These are phyloP conservation scores for Palythoa grandis DNA, from an alignment of 92 coral and sea anemone species.

Conservation along the genomic window DNA sequence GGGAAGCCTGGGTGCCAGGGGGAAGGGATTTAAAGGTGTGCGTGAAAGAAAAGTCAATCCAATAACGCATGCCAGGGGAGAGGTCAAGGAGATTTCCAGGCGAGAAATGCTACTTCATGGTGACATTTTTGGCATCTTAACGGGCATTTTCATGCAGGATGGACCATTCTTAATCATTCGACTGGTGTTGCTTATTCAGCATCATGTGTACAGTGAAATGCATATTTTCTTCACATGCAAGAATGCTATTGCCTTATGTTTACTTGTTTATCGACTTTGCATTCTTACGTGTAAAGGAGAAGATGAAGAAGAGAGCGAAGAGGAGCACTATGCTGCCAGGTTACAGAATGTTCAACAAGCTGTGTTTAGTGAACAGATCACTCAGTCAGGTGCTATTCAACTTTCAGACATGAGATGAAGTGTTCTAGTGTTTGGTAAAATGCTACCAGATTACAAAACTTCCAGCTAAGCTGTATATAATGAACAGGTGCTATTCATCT, in stretches of 20 bases:
- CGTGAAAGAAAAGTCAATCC: conserved; percentile 84
- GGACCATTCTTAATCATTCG: conserved; percentile 95
- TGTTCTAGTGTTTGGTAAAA: background rate
- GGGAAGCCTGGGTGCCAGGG: conserved; percentile 75
- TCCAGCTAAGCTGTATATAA: conserved; percentile 90
- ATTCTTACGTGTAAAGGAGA: conserved; percentile 95
- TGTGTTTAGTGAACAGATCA: conserved; percentile 81
- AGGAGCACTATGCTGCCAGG: conserved; percentile 74
- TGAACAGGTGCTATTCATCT: conserved; percentile 86
- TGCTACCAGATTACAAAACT: conserved; percentile 87
- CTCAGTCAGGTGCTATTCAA: conserved; percentile 85
- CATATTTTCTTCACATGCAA: conserved; percentile 95
- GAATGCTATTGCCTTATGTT: conserved; percentile 92
- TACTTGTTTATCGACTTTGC: conserved; percentile 92
- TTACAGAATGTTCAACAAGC: conserved; percentile 95
- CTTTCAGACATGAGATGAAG: conserved; percentile 59
- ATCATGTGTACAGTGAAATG: conserved; percentile 89
- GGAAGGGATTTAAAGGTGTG: conserved; percentile 86
- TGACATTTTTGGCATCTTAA: conserved; percentile 92
- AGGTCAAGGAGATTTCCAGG: conserved; percentile 85
- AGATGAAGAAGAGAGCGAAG: conserved; percentile 79
- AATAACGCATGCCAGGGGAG: conserved; percentile 86
- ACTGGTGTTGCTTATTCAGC: conserved; percentile 82
- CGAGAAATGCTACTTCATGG: conserved; percentile 93
- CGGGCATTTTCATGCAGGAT: conserved; percentile 98